A percentile compares a stretch with the other conserved stretches of the same genome.
Evolutionary conservation across 1,140 invertebrate genomes (phyloP).

Genomic region (Gonatopus flavifemur): DNA sequence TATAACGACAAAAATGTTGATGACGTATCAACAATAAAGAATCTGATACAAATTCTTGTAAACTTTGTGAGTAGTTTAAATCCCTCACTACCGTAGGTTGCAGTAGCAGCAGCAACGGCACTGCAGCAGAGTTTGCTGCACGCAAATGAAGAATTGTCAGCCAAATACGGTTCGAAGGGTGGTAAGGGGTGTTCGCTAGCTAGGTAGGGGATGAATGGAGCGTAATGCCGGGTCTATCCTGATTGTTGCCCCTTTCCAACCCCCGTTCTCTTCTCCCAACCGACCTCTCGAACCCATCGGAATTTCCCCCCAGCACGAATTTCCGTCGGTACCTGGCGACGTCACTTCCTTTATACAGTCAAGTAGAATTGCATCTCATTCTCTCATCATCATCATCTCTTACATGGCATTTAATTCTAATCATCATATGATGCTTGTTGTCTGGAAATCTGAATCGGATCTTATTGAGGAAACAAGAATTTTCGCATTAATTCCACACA

Average conservation of each 20-base stretch:
- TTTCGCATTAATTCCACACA: too few species aligned
- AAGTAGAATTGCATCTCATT: constrained; percentile 41
- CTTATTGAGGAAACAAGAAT: too few species aligned
- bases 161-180: constrained; percentile 43
- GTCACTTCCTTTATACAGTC: constrained; percentile 50
- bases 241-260: constrained; percentile 52
- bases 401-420: too few species aligned
- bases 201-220: constrained; percentile 52
- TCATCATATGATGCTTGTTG: too few species aligned
- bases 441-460: too few species aligned
- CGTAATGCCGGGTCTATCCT: constrained; percentile 55
- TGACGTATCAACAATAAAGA: too few species aligned
- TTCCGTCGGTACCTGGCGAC: constrained; percentile 47
- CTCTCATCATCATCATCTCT: too few species aligned
- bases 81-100: constrained; percentile 35
- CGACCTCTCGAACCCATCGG: constrained; percentile 47
- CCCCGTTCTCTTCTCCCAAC: constrained; percentile 15
- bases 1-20: too few species aligned
- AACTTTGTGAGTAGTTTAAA: constrained; percentile 37
- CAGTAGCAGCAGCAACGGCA: too few species aligned
- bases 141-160: constrained; percentile 60
- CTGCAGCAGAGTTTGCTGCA: constrained; percentile 52
- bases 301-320: constrained; percentile 54
- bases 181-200: constrained; percentile 32
- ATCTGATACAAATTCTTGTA: too few species aligned